phyloP scores from a whole-genome alignment of 2,888 invertebrate genomes.

The Lithophane ornitopus region DNA sequence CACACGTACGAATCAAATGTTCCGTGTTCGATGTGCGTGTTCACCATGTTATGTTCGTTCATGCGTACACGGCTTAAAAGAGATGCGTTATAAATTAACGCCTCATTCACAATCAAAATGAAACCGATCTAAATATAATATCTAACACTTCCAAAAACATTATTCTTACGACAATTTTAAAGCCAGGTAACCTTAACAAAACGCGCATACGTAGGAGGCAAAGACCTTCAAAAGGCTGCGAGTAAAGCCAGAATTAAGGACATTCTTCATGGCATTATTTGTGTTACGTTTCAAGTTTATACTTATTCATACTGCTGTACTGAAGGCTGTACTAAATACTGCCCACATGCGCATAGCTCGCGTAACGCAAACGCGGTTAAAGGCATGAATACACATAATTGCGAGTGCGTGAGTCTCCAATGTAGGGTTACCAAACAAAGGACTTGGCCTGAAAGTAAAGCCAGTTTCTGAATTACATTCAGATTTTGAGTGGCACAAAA shows the following conservation, averaged over 20 bases:
- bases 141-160: conserved; percentile 20
- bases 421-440: conserved; percentile 62
- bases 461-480: conserved; percentile 10
- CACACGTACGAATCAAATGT: too few relatives aligned
- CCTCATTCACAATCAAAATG: conserved; percentile 5
- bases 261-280: conserved; percentile 64
- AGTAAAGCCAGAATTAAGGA: conserved; percentile 61
- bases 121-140: neutral
- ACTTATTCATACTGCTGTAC: conserved; percentile 63
- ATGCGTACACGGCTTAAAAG: neutral
- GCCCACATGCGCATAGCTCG: conserved; percentile 66
- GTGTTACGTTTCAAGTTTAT: conserved; percentile 67
- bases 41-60: too few relatives aligned
- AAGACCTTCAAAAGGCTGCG: conserved; percentile 50
- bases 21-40: too few relatives aligned
- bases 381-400: conserved; percentile 77
- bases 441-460: conserved; percentile 26
- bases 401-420: conserved; percentile 68
- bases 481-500: neutral
- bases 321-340: conserved; percentile 68
- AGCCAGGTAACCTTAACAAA: conserved; percentile 38
- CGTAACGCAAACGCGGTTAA: conserved; percentile 68
- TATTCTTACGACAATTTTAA: conserved; percentile 27
- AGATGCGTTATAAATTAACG: neutral
- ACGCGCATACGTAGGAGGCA: conserved; percentile 42